Evolutionary conservation across 2,888 invertebrate species (phyloP).

Genomic region (Drosophila affinis): DNA sequence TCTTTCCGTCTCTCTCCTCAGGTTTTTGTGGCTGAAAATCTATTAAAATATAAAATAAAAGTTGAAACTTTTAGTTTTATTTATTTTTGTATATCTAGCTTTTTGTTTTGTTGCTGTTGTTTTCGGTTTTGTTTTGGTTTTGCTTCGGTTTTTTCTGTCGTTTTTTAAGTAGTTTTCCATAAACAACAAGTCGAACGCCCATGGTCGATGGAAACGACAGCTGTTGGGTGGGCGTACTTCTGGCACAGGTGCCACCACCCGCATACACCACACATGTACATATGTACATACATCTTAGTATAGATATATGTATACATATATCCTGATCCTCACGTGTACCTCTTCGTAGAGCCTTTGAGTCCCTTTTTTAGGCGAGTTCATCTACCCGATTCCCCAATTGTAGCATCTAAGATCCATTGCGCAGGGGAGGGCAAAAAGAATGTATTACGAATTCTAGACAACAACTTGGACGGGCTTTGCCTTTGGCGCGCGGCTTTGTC

Average conservation of each 20-base stretch:
- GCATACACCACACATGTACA: slow-evolving; percentile 10
- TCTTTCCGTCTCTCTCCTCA: slow-evolving; percentile 3
- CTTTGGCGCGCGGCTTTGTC: slow-evolving; percentile 44
- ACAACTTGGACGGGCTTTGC: slow-evolving; percentile 48
- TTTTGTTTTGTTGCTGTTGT: background rate
- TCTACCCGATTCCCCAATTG: slow-evolving; percentile 33
- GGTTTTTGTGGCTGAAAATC: background rate
- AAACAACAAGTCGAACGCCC: slow-evolving; percentile 23
- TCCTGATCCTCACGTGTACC: background rate
- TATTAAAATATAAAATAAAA: slow-evolving; percentile 2
- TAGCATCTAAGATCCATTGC: slow-evolving; percentile 9
- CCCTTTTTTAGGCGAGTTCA: slow-evolving; percentile 8
- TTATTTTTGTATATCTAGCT: background rate
- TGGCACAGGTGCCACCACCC: slow-evolving; percentile 26
- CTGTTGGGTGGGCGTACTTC: slow-evolving; percentile 5
- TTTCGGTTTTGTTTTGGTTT: background rate
- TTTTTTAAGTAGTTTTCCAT: slow-evolving; percentile 46
- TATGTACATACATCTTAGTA: background rate
- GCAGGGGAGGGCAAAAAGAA: slow-evolving; percentile 47
- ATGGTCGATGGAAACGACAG: slow-evolving; percentile 13
- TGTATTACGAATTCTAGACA: slow-evolving; percentile 72
- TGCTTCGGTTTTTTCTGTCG: background rate
- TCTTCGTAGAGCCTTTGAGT: too few species aligned
- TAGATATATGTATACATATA: background rate
- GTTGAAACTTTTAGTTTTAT: background rate